A percentile compares a stretch with the other conserved stretches of the same genome.
Evolutionary conservation across 2,888 invertebrate species (phyloP).

Genomic region (Leptopilina myrica): DNA sequence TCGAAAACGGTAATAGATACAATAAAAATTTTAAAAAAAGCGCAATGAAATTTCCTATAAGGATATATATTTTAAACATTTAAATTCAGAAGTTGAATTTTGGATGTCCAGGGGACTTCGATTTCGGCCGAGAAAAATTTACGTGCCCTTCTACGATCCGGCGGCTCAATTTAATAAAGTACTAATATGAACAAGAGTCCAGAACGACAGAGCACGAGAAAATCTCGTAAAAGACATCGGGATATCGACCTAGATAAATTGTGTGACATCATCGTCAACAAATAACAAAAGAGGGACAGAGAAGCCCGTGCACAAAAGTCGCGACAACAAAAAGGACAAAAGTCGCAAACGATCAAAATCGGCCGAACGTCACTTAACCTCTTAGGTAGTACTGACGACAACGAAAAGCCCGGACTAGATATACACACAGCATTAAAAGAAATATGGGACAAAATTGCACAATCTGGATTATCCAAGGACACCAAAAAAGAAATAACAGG

Average conservation of each 20-base stretch:
- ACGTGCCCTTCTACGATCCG: too few relatives aligned
- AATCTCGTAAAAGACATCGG: too few relatives aligned
- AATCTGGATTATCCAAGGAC: conserved; percentile 47
- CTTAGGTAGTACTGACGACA: background rate
- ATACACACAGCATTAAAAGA: conserved; percentile 35
- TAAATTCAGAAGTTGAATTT: too few relatives aligned
- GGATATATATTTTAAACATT: too few relatives aligned
- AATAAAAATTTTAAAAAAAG: too few relatives aligned
- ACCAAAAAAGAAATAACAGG: conserved; percentile 15
- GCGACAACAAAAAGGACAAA: background rate
- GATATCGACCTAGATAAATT: too few relatives aligned
- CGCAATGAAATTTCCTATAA: too few relatives aligned
- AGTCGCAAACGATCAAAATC: background rate
- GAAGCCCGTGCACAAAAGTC: background rate
- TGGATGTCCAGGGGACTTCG: too few relatives aligned
- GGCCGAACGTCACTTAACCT: background rate
- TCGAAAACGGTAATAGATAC: too few relatives aligned
- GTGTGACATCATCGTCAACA: too few relatives aligned
- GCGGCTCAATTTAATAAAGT: too few relatives aligned
- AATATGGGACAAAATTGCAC: conserved; percentile 35
- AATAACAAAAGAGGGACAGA: background rate
- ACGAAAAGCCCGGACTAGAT: conserved; percentile 18
- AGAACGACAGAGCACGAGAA: background rate
- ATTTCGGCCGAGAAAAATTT: too few relatives aligned
- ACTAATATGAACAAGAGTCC: background rate